Percentiles rank a stretch among this genome's conserved stretches.
Conservation (phyloP, 1,140 invertebrate genomes). For the Drosophila funebris region DNA sequence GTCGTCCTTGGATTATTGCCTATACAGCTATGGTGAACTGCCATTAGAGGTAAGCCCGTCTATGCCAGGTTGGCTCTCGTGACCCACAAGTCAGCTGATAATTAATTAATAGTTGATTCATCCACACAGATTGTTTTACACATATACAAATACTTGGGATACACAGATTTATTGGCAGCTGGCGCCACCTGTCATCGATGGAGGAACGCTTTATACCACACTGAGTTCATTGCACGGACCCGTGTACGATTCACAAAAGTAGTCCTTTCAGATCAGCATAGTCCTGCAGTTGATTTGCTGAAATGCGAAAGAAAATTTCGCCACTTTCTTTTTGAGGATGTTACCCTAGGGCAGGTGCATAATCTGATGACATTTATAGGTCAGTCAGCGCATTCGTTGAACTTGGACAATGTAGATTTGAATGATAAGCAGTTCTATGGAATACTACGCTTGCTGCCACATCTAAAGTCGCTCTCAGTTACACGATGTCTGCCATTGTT, state of each 20-base stretch:
- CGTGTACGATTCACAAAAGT: slow-evolving; percentile 85
- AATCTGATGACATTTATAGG: slow-evolving; percentile 84
- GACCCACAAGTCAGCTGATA: slow-evolving; percentile 66
- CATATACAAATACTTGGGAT: slow-evolving; percentile 86
- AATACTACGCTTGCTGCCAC: slow-evolving; percentile 85
- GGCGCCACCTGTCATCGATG: slow-evolving; percentile 86
- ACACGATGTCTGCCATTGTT: slow-evolving; percentile 88
- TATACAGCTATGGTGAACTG: slow-evolving; percentile 67
- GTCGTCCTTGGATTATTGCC: slow-evolving; percentile 47
- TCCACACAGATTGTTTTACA: slow-evolving; percentile 86
- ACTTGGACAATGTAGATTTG: slow-evolving; percentile 86
- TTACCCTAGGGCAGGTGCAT: slow-evolving; percentile 84
- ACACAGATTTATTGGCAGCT: slow-evolving; percentile 86
- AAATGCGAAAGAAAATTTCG: slow-evolving; percentile 84
- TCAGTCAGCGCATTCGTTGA: slow-evolving; percentile 80
- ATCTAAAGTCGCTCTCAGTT: slow-evolving; percentile 86
- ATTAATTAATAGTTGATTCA: slow-evolving; percentile 31
- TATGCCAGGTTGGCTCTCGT: slow-evolving; percentile 12
- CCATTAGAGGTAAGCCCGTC: slow-evolving; percentile 73
- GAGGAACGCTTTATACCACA: slow-evolving; percentile 86
- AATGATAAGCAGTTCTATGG: slow-evolving; percentile 86
- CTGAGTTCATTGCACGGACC: slow-evolving; percentile 85
- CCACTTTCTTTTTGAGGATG: slow-evolving; percentile 86
- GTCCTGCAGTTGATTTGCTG: slow-evolving; percentile 84
- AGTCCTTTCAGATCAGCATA: slow-evolving; percentile 84